These are phyloP conservation scores for Lymantria monacha DNA, from an alignment of 2,888 invertebrate genomes.

Conservation along the genomic window DNA sequence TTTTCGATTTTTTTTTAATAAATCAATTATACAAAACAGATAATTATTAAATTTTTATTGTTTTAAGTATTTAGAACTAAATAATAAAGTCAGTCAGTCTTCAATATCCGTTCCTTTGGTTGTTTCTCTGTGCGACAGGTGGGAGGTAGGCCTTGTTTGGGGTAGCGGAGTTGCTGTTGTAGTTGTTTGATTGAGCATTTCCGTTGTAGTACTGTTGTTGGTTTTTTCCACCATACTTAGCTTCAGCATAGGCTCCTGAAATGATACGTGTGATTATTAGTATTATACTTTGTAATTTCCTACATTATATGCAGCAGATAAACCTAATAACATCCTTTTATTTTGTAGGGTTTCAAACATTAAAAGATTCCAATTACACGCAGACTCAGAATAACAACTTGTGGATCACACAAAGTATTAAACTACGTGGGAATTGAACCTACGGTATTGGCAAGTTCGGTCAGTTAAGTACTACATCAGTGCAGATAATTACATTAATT, in stretches of 20 bases:
- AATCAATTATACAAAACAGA: not conserved
- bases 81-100: not conserved
- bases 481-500: no score
- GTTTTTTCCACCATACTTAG: slow-evolving; percentile 43
- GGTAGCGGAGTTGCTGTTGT: slow-evolving; percentile 48
- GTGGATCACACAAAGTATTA: no score
- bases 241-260: slow-evolving; percentile 62
- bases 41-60: not conserved
- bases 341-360: no score
- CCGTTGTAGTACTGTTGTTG: slow-evolving; percentile 16
- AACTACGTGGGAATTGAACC: no score
- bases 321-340: no score
- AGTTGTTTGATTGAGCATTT: slow-evolving; percentile 27
- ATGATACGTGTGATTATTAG: not conserved
- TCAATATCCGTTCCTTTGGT: slow-evolving; percentile 18
- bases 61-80: not conserved
- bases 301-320: no score
- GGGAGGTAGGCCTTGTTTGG: slow-evolving; percentile 49
- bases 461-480: no score
- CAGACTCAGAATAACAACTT: no score
- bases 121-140: slow-evolving; percentile 26
- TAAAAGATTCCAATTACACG: no score
- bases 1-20: no score
- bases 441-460: no score
- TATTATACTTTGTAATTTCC: no score